Conservation (phyloP, 2,888 invertebrate genomes). For the Homarus gammarus region DNA sequence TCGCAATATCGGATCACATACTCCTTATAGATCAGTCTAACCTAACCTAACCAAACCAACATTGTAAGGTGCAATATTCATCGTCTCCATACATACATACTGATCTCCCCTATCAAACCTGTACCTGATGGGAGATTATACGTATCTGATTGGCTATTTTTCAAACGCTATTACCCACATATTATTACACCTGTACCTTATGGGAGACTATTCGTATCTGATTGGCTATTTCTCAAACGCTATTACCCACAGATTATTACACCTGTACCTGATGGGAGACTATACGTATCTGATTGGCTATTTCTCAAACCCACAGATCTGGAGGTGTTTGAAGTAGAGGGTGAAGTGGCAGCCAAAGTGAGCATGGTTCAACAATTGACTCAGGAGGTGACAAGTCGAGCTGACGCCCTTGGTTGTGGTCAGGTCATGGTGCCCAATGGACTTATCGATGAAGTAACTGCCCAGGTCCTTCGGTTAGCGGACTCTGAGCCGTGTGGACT, state of each 20-base stretch:
- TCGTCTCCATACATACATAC: too few species aligned
- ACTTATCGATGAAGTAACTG: slow-evolving; percentile 88
- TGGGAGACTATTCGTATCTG: neutral
- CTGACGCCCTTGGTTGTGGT: slow-evolving; percentile 84
- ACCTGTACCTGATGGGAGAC: too few species aligned
- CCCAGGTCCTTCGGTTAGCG: slow-evolving; percentile 89
- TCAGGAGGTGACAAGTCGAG: slow-evolving; percentile 45
- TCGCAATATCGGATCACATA: too few species aligned
- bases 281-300: too few species aligned
- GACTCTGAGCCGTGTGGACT: slow-evolving; percentile 94
- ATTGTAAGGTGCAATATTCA: too few species aligned
- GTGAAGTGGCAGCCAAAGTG: slow-evolving; percentile 53
- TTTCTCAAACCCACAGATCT: slow-evolving; percentile 37
- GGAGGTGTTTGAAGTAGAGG: slow-evolving; percentile 43
- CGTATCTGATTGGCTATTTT: neutral
- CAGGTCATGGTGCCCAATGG: slow-evolving; percentile 92
- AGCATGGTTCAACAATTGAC: slow-evolving; percentile 52
- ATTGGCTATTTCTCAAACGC: neutral
- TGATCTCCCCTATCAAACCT: too few species aligned
- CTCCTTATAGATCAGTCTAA: too few species aligned
- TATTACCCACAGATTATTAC: neutral
- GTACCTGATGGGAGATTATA: too few species aligned
- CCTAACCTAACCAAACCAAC: too few species aligned
- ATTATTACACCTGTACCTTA: too few species aligned
- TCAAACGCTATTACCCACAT: neutral